These are phyloP conservation scores for Aphaenogaster floridana DNA, from an alignment of 1,140 invertebrate species.

Conservation along the genomic window DNA sequence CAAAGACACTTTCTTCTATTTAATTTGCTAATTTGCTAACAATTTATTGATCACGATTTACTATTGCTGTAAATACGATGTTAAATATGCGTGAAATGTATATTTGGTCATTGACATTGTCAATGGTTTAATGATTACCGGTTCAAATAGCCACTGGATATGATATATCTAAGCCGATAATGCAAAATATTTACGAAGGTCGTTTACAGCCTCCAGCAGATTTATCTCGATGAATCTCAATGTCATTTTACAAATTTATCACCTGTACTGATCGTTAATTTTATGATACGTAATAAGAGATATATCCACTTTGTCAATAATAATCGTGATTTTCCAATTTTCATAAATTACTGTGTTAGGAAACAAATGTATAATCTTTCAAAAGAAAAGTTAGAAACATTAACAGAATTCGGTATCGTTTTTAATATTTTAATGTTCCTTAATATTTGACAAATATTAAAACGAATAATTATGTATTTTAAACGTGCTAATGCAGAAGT, in stretches of 20 bases:
- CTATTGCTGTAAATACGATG: background rate
- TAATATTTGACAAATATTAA: background rate
- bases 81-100: background rate
- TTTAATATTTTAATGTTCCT: background rate
- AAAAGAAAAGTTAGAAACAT: background rate
- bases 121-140: slow-evolving; percentile 5
- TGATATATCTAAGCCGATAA: background rate
- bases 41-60: background rate
- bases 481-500: background rate
- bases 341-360: background rate
- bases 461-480: background rate
- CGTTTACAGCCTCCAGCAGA: slow-evolving; percentile 6
- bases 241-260: slow-evolving; percentile 45
- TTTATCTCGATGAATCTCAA: slow-evolving; percentile 22
- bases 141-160: background rate
- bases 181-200: slow-evolving; percentile 20
- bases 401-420: background rate
- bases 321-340: background rate
- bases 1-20: slow-evolving; percentile 8
- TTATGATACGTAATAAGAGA: background rate
- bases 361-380: background rate
- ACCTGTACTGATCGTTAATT: slow-evolving; percentile 22
- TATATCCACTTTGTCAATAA: background rate
- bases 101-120: slow-evolving; percentile 38
- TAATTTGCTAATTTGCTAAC: background rate